Evolutionary conservation across 2,888 invertebrate genomes (phyloP), one percentile per base, ranked within the genome.

Genomic region (Diplazon laetatorius): DNA sequence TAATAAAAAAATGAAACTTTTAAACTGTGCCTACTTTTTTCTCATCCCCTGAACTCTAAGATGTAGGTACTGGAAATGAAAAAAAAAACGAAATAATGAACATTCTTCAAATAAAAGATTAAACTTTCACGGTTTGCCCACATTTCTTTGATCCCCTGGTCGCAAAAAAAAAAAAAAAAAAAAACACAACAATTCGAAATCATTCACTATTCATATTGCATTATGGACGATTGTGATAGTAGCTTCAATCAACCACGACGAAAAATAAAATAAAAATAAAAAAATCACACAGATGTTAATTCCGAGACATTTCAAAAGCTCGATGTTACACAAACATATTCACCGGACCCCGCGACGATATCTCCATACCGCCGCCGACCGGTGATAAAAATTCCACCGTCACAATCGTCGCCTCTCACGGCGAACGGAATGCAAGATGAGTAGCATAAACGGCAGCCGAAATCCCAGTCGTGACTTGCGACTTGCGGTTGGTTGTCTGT

Each of bases 401-500:
- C 65, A 65, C 66, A 44, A 74, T 62, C 65, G 60, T 70, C 60
- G 25, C 37, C 18, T 20, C 12, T 63, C 35, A 71, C 62, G 76
- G n/a, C 50, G 30, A 42, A 42, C 30, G 72, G 78, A 69, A 68
- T 52, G 25, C 14, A 35, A 16, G 8, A 20, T 37, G n/a, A n/a
- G n/a, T n/a, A 60, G 50, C 39, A 18, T 20, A 37, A 39, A 52
- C 44, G 25, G 39, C 60, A 30, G 25, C 9, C 52, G 30, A 14
- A 55, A 57, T 18, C n/a, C n/a, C 52, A 60, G 48, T 60, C 59
- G 57, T 78, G 78, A 78, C 78, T 30, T 57, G 65, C 74, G 60
- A 68, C 37, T 78, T 20, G 66, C 35, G 20, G 66, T 30, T 14
- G 16, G 57, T 37, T 75, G 78, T 78, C 78, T 75, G 78, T 78